Conservation (phyloP, 2,888 invertebrate genomes). For the Pyrocoelia pectoralis region DNA sequence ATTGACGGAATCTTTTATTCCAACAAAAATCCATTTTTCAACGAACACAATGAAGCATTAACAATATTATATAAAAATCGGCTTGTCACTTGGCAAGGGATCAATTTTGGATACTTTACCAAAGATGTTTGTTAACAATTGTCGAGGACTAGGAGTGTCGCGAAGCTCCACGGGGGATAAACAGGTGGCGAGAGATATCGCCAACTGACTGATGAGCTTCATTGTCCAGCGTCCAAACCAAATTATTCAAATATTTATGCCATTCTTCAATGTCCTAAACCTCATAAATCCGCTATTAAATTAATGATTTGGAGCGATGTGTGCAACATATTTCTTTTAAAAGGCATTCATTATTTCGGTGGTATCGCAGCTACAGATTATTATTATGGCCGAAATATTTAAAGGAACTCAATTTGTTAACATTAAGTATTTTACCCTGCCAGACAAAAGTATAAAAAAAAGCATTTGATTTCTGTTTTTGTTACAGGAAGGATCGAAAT, state of each 20-base stretch:
- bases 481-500: too few relatives aligned
- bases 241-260: slow-evolving; percentile 44
- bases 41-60: slow-evolving; percentile 18
- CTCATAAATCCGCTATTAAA: slow-evolving; percentile 35
- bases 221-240: slow-evolving; percentile 42
- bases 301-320: slow-evolving; percentile 9
- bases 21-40: slow-evolving; percentile 3
- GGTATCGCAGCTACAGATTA: background rate
- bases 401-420: background rate
- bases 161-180: slow-evolving; percentile 38
- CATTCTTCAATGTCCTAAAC: slow-evolving; percentile 38
- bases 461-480: background rate
- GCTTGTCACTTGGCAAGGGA: slow-evolving; percentile 40
- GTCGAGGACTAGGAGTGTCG: slow-evolving; percentile 36
- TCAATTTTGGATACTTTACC: slow-evolving; percentile 38
- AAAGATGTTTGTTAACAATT: slow-evolving; percentile 24
- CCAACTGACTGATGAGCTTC: slow-evolving; percentile 46
- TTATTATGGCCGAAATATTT: background rate
- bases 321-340: background rate
- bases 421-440: background rate
- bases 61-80: slow-evolving; percentile 28
- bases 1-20: background rate
- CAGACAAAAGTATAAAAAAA: background rate
- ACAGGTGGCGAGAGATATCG: slow-evolving; percentile 50
- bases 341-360: background rate